phyloP scores from a whole-genome alignment of 2,797 vertebrate species.

The Crocidura indochinensis region DNA sequence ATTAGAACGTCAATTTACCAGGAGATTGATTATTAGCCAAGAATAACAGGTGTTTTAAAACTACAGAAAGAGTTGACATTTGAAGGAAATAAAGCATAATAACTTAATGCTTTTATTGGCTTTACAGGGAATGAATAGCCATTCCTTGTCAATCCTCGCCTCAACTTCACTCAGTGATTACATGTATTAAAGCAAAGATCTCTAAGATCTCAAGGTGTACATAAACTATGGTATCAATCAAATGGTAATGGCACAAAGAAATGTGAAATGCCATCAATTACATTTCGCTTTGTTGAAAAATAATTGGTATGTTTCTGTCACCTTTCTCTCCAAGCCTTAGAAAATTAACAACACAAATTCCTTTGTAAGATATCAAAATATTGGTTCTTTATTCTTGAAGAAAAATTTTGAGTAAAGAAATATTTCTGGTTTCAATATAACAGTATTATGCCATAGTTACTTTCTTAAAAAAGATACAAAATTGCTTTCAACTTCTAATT shows the following conservation, averaged over 20 bases:
- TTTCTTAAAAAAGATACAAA: slow-evolving; percentile 54
- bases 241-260: neutral
- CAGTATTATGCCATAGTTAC: neutral
- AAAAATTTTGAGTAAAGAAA: neutral
- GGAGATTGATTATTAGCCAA: slow-evolving; percentile 91
- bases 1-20: slow-evolving; percentile 91
- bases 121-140: slow-evolving; percentile 89
- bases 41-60: slow-evolving; percentile 90
- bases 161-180: slow-evolving; percentile 86
- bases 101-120: slow-evolving; percentile 88
- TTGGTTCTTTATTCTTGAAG: slow-evolving; percentile 34
- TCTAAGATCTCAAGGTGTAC: slow-evolving; percentile 88
- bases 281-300: slow-evolving; percentile 67
- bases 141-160: slow-evolving; percentile 89
- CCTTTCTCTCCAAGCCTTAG: neutral
- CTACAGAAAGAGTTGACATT: slow-evolving; percentile 88
- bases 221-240: slow-evolving; percentile 84
- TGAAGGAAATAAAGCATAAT: slow-evolving; percentile 89
- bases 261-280: slow-evolving; percentile 55
- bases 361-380: slow-evolving; percentile 43
- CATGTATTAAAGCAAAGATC: slow-evolving; percentile 86
- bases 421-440: slow-evolving; percentile 16
- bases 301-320: slow-evolving; percentile 59
- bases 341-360: slow-evolving; percentile 28
- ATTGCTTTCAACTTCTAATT: slow-evolving; percentile 20